Evolutionary conservation across 2,113 vertebrate genomes (phyloP).

Genomic region (Ctenodactylus gundi): DNA sequence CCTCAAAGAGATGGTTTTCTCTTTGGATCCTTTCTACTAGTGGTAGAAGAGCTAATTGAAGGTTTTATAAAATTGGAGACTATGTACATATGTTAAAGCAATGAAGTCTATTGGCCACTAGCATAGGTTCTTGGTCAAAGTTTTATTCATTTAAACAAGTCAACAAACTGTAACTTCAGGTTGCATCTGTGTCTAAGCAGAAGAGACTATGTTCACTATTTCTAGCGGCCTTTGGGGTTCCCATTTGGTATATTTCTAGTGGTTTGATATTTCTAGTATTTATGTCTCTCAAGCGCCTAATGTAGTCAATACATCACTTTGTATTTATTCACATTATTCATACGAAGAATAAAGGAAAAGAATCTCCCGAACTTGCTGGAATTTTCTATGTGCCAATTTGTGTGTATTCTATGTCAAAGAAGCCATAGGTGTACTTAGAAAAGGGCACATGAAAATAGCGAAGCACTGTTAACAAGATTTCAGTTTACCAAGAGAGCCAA

Average conservation of each 20-base stretch:
- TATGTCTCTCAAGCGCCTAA: background rate
- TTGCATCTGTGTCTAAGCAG: background rate
- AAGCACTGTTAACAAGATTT: background rate
- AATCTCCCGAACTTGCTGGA: background rate
- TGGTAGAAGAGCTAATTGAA: background rate
- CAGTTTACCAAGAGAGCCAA: constrained; percentile 1
- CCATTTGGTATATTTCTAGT: too few relatives aligned
- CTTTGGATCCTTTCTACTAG: background rate
- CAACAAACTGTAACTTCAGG: background rate
- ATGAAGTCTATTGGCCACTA: background rate
- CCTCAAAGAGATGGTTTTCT: background rate
- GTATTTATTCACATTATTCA: background rate
- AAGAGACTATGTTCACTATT: background rate
- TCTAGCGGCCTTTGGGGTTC: too few relatives aligned
- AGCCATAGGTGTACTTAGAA: background rate
- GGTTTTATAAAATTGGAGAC: background rate
- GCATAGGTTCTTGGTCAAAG: background rate
- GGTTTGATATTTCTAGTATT: too few relatives aligned
- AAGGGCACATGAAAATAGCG: background rate
- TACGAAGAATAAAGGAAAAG: background rate
- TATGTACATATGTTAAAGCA: background rate
- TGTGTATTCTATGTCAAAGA: background rate
- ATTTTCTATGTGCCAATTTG: background rate
- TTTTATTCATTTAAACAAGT: constrained; percentile 40
- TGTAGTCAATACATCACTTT: background rate